Percentiles rank a stretch among this genome's conserved stretches.
phyloP scores from a whole-genome alignment of 2,797 vertebrate species.

The Octomys mimax region DNA sequence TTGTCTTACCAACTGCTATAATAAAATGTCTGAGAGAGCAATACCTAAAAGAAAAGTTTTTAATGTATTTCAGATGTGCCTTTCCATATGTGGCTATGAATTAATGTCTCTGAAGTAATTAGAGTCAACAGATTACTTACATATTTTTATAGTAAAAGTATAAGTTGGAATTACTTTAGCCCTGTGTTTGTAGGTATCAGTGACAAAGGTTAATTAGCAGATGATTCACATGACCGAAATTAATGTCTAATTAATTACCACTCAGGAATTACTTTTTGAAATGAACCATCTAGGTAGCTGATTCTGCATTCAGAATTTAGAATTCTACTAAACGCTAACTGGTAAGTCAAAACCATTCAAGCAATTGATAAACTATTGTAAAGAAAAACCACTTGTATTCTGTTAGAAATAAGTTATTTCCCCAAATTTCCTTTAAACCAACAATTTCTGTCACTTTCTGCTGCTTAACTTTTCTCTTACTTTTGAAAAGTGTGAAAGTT shows the following conservation, averaged over 20 bases:
- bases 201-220: conserved; percentile 20
- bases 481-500: conserved; percentile 22
- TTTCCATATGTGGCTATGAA: conserved; percentile 63
- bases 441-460: neutral
- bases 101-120: conserved; percentile 73
- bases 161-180: conserved; percentile 66
- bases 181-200: neutral
- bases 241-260: conserved; percentile 26
- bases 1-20: conserved; percentile 72
- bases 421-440: neutral
- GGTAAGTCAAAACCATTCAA: conserved; percentile 23
- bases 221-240: conserved; percentile 42
- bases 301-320: conserved; percentile 31
- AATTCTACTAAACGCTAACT: neutral
- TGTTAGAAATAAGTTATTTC: neutral
- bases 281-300: neutral
- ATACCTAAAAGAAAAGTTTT: conserved; percentile 64
- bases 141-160: conserved; percentile 52
- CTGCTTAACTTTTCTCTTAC: neutral
- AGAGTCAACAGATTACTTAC: conserved; percentile 56
- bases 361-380: neutral
- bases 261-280: conserved; percentile 39
- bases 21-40: conserved; percentile 73
- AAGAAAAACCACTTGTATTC: neutral
- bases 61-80: conserved; percentile 42